These are phyloP conservation scores for Carollia perspicillata DNA, from an alignment of 2,113 vertebrate genomes.

Conservation along the genomic window DNA sequence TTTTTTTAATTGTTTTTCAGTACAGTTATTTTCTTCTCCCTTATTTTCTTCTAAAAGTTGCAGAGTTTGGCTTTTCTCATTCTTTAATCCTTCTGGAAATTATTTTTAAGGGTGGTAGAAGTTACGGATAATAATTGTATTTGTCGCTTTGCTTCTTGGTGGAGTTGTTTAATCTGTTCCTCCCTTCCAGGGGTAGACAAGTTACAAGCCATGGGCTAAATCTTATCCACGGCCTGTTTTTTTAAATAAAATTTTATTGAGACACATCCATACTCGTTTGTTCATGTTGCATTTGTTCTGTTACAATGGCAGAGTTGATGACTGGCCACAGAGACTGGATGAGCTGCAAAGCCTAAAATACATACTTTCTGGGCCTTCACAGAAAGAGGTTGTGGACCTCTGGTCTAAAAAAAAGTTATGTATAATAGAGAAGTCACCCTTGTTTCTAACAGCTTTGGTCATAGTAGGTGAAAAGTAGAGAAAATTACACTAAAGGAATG, in stretches of 20 bases:
- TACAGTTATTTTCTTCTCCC: too few species aligned
- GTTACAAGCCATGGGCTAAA: background rate
- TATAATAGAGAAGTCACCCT: background rate
- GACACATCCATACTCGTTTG: background rate
- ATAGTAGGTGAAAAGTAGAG: background rate
- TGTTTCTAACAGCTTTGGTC: background rate
- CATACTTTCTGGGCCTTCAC: background rate
- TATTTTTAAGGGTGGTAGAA: conserved; percentile 28
- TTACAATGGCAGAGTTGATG: background rate
- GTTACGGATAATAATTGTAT: background rate
- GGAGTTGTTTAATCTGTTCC: conserved; percentile 14
- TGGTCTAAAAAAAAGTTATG: background rate
- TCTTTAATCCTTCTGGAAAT: conserved; percentile 16
- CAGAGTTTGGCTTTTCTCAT: background rate
- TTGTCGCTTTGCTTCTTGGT: conserved; percentile 37
- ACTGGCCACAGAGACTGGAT: conserved; percentile 21
- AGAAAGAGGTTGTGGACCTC: background rate
- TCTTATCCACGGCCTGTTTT: background rate
- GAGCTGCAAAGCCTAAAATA: background rate
- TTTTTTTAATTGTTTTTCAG: conserved; percentile 27
- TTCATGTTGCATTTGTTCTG: background rate
- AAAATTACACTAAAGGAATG: background rate
- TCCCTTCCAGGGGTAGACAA: background rate
- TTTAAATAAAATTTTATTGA: conserved; percentile 23
- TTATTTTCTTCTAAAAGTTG: conserved; percentile 46